Conservation (phyloP, 2,888 invertebrate species). For the Agrochola macilenta region DNA sequence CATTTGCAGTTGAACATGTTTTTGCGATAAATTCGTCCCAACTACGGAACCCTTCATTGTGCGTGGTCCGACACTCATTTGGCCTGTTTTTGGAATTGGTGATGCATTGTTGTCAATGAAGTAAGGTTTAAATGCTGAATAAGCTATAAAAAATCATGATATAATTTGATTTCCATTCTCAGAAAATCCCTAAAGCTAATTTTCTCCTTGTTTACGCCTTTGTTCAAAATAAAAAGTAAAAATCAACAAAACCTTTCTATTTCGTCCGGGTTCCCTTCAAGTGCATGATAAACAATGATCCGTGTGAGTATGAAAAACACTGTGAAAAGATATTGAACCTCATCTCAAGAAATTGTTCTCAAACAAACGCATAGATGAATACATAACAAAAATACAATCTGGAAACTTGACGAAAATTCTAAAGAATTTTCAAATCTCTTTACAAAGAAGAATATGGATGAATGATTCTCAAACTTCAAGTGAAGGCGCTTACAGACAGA, state of each 20-base stretch:
- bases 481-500: slow-evolving; percentile 3
- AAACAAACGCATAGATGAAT: slow-evolving; percentile 8
- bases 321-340: neutral
- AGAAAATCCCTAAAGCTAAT: neutral
- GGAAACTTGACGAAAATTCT: slow-evolving; percentile 6
- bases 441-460: slow-evolving; percentile 25
- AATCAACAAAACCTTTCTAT: slow-evolving; percentile 16
- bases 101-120: neutral
- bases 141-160: neutral
- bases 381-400: slow-evolving; percentile 12
- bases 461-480: slow-evolving; percentile 33
- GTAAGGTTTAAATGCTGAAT: neutral
- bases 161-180: neutral
- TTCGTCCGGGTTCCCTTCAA: slow-evolving; percentile 13
- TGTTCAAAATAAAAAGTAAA: neutral
- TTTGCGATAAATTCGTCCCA: no score
- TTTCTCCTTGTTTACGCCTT: neutral
- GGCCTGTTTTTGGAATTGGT: neutral
- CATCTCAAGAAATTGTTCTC: slow-evolving; percentile 19
- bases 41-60: no score
- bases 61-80: no score
- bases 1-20: no score
- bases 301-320: slow-evolving; percentile 11
- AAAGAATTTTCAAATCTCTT: slow-evolving; percentile 14
- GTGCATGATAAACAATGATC: slow-evolving; percentile 32